These are phyloP conservation scores for Columbina picui DNA, from an alignment of 2,113 vertebrate genomes.

Conservation along the genomic window DNA sequence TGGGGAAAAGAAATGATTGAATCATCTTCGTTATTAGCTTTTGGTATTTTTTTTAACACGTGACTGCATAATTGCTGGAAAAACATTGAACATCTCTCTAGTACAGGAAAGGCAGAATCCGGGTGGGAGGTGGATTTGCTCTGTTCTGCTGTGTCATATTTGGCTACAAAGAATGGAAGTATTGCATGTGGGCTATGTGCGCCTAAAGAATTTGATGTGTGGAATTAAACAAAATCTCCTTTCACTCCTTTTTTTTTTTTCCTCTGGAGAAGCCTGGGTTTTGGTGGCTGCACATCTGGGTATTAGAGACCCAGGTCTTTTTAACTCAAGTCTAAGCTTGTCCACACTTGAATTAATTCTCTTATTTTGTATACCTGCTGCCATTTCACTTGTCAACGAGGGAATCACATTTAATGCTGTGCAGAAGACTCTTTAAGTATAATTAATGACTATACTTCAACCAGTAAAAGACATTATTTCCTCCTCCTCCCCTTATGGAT, in stretches of 20 bases:
- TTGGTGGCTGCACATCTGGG: background rate
- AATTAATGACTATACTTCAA: background rate
- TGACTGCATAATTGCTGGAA: background rate
- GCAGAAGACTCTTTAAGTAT: background rate
- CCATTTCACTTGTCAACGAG: background rate
- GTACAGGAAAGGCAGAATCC: background rate
- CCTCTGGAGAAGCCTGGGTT: background rate
- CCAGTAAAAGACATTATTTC: background rate
- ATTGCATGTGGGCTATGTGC: background rate
- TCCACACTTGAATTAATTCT: background rate
- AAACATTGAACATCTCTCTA: background rate
- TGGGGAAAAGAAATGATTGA: background rate
- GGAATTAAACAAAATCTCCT: background rate
- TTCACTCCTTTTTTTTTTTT: background rate
- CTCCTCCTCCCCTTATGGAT: background rate
- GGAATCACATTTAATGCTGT: background rate
- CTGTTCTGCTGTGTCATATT: conserved; percentile 41
- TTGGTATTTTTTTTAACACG: background rate
- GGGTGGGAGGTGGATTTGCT: conserved; percentile 10
- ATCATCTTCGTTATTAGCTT: background rate
- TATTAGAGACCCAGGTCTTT: background rate
- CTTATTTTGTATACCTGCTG: background rate
- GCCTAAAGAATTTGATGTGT: background rate
- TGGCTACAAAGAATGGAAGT: background rate
- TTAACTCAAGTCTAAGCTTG: background rate